These are phyloP conservation scores for Ophioderma brevispina DNA, from an alignment of 35 echinoderm and acorn worm species.

Conservation along the genomic window DNA sequence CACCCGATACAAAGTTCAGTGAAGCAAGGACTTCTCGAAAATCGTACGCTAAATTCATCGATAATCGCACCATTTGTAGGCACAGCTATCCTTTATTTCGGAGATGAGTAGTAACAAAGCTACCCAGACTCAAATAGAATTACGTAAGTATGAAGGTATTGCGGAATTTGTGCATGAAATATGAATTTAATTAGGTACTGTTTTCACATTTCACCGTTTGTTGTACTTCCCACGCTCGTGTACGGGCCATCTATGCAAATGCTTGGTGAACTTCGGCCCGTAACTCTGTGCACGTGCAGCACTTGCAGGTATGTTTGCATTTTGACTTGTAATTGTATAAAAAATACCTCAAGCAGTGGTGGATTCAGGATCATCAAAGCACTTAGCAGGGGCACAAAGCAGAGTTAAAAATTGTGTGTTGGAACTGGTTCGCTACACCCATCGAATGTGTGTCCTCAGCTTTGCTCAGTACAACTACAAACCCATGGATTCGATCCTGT, in stretches of 20 bases:
- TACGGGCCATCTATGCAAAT: not conserved
- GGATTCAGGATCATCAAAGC: too few relatives aligned
- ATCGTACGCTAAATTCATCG: not conserved
- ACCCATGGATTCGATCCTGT: too few relatives aligned
- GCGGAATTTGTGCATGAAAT: not conserved
- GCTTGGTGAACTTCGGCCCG: not conserved
- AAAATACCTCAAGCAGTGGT: too few relatives aligned
- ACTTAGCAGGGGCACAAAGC: too few relatives aligned
- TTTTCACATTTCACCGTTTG: not conserved
- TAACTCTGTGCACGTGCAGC: not conserved
- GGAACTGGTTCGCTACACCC: too few relatives aligned
- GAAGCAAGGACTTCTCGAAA: too few relatives aligned
- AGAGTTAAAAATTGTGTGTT: too few relatives aligned
- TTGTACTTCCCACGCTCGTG: not conserved
- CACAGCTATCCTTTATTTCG: not conserved
- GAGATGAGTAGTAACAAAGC: not conserved
- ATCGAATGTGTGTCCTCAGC: too few relatives aligned
- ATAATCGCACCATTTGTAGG: not conserved
- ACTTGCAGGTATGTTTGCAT: too few relatives aligned
- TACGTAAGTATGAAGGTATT: not conserved
- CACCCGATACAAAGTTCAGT: not conserved
- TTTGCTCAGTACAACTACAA: too few relatives aligned
- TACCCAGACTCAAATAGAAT: not conserved
- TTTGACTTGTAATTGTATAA: too few relatives aligned
- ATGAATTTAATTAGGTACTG: not conserved